These are phyloP conservation scores for Scomber colias DNA, from an alignment of 2,113 vertebrate species.

Conservation along the genomic window DNA sequence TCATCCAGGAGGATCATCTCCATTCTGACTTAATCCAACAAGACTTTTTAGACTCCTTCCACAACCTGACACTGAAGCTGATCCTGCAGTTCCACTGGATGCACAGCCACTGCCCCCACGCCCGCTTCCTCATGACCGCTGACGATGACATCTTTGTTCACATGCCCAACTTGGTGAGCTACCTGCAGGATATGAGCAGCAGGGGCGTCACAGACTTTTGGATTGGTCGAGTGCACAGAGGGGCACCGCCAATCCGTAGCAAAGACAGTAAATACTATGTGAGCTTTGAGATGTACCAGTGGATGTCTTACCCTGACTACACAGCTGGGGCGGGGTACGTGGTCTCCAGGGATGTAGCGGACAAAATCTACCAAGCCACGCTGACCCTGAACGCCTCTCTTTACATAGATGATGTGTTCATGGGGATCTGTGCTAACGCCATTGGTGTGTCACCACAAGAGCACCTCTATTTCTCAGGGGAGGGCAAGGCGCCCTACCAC, in stretches of 20 bases:
- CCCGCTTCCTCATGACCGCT: constrained; percentile 95
- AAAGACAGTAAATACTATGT: constrained; percentile 96
- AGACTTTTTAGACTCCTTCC: constrained; percentile 94
- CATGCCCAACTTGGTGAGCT: constrained; percentile 92
- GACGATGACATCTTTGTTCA: constrained; percentile 98
- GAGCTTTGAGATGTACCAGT: constrained; percentile 93
- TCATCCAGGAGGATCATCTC: constrained; percentile 85
- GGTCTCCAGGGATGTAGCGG: constrained; percentile 90
- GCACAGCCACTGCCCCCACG: constrained; percentile 89
- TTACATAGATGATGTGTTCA: constrained; percentile 97
- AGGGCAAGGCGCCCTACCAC: constrained; percentile 92
- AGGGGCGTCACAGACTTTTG: constrained; percentile 89
- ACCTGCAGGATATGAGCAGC: constrained; percentile 86
- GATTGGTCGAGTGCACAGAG: constrained; percentile 92
- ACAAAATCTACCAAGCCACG: constrained; percentile 91
- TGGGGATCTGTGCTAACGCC: constrained; percentile 95
- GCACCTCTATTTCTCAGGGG: constrained; percentile 93
- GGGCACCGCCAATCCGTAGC: constrained; percentile 89
- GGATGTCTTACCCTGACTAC: constrained; percentile 94
- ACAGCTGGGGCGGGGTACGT: constrained; percentile 94
- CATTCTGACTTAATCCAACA: constrained; percentile 93
- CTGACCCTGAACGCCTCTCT: constrained; percentile 92
- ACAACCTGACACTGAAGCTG: constrained; percentile 96
- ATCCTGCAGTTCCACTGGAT: constrained; percentile 95
- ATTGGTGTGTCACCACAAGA: constrained; percentile 90